These are phyloP conservation scores for Anguilla marmorata DNA, from an alignment of 2,797 vertebrate genomes.

Conservation along the genomic window DNA sequence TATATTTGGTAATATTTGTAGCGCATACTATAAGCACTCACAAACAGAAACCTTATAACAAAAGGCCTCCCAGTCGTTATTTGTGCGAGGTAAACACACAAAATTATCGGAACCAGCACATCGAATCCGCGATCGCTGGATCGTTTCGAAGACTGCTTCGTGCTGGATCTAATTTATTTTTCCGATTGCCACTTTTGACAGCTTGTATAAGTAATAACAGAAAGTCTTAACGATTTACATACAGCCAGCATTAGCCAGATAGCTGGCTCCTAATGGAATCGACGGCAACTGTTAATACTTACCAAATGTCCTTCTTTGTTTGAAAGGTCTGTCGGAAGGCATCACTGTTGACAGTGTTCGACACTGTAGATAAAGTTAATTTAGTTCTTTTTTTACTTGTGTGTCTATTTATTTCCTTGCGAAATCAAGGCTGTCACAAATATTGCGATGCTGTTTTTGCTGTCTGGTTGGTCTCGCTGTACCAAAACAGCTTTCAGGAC, in stretches of 20 bases:
- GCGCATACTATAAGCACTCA: background rate
- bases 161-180: background rate
- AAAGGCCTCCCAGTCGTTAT: slow-evolving; percentile 21
- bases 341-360: slow-evolving; percentile 59
- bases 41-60: background rate
- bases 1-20: background rate
- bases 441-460: slow-evolving; percentile 25
- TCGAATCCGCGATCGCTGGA: background rate
- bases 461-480: slow-evolving; percentile 33
- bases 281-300: slow-evolving; percentile 55
- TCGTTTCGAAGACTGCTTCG: background rate
- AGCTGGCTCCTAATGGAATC: slow-evolving; percentile 26
- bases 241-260: slow-evolving; percentile 37
- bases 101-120: background rate
- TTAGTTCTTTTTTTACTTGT: background rate
- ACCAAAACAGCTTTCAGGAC: slow-evolving; percentile 54
- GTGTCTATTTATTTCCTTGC: background rate
- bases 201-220: background rate
- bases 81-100: background rate
- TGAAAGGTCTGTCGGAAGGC: slow-evolving; percentile 94
- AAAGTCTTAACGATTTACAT: background rate
- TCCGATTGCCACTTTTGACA: background rate
- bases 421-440: background rate
- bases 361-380: background rate
- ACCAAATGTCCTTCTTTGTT: slow-evolving; percentile 93